Evolutionary conservation across 2,113 vertebrate genomes (phyloP), one percentile per base, ranked within the genome.

Genomic region (Diphyllodes magnificus): DNA sequence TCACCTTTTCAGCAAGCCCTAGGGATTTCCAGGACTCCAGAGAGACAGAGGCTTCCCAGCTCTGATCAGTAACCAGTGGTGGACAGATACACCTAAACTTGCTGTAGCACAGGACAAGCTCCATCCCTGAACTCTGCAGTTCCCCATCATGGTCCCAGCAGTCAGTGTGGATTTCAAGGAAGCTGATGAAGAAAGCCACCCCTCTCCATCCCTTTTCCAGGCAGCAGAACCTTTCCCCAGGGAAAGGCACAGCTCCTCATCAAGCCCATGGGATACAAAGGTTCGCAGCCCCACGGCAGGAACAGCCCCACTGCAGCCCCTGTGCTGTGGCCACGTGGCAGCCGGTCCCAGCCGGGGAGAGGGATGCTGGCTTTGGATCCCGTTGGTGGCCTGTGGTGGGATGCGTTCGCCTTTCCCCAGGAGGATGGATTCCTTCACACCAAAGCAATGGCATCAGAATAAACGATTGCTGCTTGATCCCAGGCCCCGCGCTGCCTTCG

Each of bases 401-500:
- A 66, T 47, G 88, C 1, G 1, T 68, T 96, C 0, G 71, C 81
- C 64, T 94, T 95, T 70, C 78, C 96, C 92, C 44, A 0, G 73
- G 96, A 95, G 96, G 78, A 78, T 0, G 31, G 87, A 96, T 96
- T 96, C 95, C 81, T 96, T 93, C 78, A 25, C 96, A 91, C 95
- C 94, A 93, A 96, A 93, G 94, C 92, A 23, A 95, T 91, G 92
- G 93, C 95, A 97, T 44, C 47, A 82, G 93, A 97, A 96, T 84
- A 97, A 96, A 97, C 88, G 70, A 84, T 82, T 61, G 81, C 92
- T 84, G 83, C 89, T 92, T 39, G 15, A 40, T 95, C 93, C 91
- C 92, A 95, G 94, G 95, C 92, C 94, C 91, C 40, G 88, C 4
- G 50, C 78, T 93, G 94, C 94, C 92, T 95, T 63, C 94, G 13